Percentiles rank a stretch among this genome's conserved stretches.
Evolutionary conservation across 2,113 vertebrate genomes (phyloP).

Genomic region (Melanerpes formicivorus): DNA sequence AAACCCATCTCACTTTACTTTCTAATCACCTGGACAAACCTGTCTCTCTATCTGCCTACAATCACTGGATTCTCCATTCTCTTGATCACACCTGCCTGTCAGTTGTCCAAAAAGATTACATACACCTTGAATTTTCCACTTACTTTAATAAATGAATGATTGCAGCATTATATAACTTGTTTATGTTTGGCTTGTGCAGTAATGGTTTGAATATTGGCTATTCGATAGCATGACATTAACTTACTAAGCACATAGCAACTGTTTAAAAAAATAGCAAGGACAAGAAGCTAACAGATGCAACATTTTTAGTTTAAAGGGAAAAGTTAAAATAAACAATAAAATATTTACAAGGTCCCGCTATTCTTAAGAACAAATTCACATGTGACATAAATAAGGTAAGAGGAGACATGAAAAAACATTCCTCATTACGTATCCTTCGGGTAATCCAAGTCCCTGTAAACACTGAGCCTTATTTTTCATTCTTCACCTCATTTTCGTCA

Average conservation of each 20-base stretch:
- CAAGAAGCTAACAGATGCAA: neutral
- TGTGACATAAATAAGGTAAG: neutral
- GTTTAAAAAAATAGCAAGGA: neutral
- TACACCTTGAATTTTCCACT: conserved; percentile 47
- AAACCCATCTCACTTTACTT: conserved; percentile 35
- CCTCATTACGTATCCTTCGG: neutral
- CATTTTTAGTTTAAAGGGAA: neutral
- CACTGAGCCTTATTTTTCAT: conserved; percentile 19
- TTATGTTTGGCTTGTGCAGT: conserved; percentile 30
- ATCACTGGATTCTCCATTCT: conserved; percentile 31
- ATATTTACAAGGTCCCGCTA: neutral
- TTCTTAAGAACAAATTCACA: neutral
- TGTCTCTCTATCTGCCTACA: conserved; percentile 48
- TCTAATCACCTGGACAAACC: conserved; percentile 43
- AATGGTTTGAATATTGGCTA: neutral
- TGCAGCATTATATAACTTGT: conserved; percentile 64
- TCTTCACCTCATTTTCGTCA: neutral
- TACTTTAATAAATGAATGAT: conserved; percentile 52
- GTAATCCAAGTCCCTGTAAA: neutral
- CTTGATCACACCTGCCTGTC: conserved; percentile 66
- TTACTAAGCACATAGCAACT: conserved; percentile 4
- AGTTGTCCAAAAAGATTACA: conserved; percentile 63
- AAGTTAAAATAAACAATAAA: neutral
- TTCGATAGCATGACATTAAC: neutral
- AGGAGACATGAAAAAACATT: neutral